Base-by-base conservation (phyloP, 2,888 invertebrate genomes). In the Caenorhabditis auriculariae region DNA sequence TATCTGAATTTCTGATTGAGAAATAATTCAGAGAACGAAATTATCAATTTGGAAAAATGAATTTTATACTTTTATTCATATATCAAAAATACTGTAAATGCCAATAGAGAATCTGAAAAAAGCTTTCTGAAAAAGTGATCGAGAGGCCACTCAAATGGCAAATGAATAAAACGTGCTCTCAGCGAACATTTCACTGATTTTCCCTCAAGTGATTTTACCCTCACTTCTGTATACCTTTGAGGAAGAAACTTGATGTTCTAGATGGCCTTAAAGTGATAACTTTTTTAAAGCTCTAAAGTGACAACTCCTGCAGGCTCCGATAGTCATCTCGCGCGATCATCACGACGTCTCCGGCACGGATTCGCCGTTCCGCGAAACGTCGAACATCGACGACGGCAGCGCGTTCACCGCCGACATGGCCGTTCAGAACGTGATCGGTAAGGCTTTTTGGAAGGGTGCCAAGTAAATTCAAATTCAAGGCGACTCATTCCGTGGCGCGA, bases 281-380 rank as follows among this genome's bases (percentile, higher is more conserved):
- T 21, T 38, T 38, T 21, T 38, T 6, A 6, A 38, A 38, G 6
- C 38, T 38, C 17, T 38, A 38, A 38, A 38, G 19, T 48, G 28
- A n/a, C n/a, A n/a, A n/a, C n/a, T 35, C n/a, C 50, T 73, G 4
- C 63, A 85, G 84, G 86, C 83, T 3, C 85, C 87, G 5, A 83
- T 87, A n/a, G 85, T 87, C 2, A 81, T 87, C 26, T 86, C 86
- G 60, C 77, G 87, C 9, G 87, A 87, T 78, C 87, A 87, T 74
- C 87, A 88, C 79, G 87, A 87, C 76, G 87, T 88, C 24, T 86
- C 86, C 60, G 87, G 87, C 17, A 86, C 87, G 1, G 87, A 88
- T 80, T 86, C 86, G 66, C 87, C 87, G 1, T 72, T 64, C 61
- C 76, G 87, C 26, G 87, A 87, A 77, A 87, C 87, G 0, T 85